Evolutionary conservation across 37 sponge, comb jelly and placozoan species (phyloP).

Genomic region (Halichondria panicea): DNA sequence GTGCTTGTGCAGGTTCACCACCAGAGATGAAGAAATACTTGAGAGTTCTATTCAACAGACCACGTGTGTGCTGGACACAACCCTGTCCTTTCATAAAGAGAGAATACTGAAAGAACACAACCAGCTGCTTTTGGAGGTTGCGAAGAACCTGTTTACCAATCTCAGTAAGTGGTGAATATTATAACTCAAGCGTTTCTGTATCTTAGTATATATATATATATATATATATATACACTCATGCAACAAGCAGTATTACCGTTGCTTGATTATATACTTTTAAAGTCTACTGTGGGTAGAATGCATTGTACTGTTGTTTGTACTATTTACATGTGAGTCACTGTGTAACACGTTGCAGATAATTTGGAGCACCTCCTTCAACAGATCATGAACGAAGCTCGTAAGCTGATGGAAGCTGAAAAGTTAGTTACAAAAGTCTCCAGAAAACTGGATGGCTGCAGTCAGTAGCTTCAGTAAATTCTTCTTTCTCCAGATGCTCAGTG

Average conservation of each 20-base stretch:
- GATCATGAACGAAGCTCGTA: slow-evolving; percentile 82
- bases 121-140: slow-evolving; percentile 37
- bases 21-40: slow-evolving; percentile 58
- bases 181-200: too few relatives aligned
- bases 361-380: slow-evolving; percentile 50
- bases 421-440: too few relatives aligned
- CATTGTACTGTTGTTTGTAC: too few relatives aligned
- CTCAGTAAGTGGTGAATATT: slow-evolving; percentile 48
- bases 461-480: slow-evolving; percentile 1
- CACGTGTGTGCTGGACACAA: slow-evolving; percentile 71
- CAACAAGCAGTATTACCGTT: too few relatives aligned
- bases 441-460: too few relatives aligned
- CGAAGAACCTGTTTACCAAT: slow-evolving; percentile 53
- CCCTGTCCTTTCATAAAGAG: slow-evolving; percentile 76
- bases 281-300: too few relatives aligned
- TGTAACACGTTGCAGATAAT: slow-evolving; percentile 33
- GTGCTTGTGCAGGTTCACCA: slow-evolving; percentile 37
- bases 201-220: too few relatives aligned
- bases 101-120: slow-evolving; percentile 68
- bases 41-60: slow-evolving; percentile 56
- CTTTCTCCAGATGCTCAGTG: slow-evolving; percentile 64
- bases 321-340: too few relatives aligned
- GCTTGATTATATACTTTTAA: too few relatives aligned
- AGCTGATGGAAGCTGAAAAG: slow-evolving; percentile 75
- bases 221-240: too few relatives aligned